A percentile compares a stretch with the other conserved stretches of the same genome.
These are phyloP conservation scores for Melanophora roralis DNA, from an alignment of 2,888 invertebrate species.

Conservation along the genomic window DNA sequence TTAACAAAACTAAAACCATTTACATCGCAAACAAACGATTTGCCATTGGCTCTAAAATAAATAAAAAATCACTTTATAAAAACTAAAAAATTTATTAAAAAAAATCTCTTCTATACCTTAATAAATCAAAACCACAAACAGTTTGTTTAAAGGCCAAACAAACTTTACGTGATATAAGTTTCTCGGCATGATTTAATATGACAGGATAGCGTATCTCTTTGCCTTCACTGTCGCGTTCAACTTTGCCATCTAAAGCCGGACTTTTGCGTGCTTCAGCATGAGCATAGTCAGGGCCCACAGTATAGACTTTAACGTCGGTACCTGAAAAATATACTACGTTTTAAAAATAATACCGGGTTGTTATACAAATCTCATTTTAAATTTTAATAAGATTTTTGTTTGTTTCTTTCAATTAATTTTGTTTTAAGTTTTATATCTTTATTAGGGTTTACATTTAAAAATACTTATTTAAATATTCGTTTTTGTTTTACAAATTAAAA, in stretches of 20 bases:
- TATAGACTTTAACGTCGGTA: constrained; percentile 91
- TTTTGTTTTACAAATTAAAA: constrained; percentile 30
- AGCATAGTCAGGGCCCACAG: constrained; percentile 99
- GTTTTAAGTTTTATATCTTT: not conserved
- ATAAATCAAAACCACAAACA: constrained; percentile 98
- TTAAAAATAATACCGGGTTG: constrained; percentile 77
- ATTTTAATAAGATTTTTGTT: constrained; percentile 65
- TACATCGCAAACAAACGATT: constrained; percentile 99
- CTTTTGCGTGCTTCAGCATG: constrained; percentile 99
- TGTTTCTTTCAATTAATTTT: constrained; percentile 19
- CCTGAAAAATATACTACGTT: constrained; percentile 79
- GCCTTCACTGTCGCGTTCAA: constrained; percentile 98
- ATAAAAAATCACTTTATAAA: not conserved
- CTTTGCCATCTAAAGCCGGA: constrained; percentile 98
- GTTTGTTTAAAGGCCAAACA: constrained; percentile 98
- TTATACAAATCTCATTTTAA: constrained; percentile 65
- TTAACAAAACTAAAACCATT: constrained; percentile 99
- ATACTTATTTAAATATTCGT: not conserved
- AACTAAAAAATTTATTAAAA: not conserved
- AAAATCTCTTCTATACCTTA: constrained; percentile 80
- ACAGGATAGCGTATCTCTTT: constrained; percentile 99
- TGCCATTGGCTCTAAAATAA: constrained; percentile 92
- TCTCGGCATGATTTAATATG: constrained; percentile 97
- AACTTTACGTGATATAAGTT: constrained; percentile 97
- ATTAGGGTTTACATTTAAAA: constrained; percentile 6